Percentiles rank a stretch among this genome's conserved stretches.
These are phyloP conservation scores for Pteruthius melanotis DNA, from an alignment of 2,113 vertebrate genomes.

Conservation along the genomic window DNA sequence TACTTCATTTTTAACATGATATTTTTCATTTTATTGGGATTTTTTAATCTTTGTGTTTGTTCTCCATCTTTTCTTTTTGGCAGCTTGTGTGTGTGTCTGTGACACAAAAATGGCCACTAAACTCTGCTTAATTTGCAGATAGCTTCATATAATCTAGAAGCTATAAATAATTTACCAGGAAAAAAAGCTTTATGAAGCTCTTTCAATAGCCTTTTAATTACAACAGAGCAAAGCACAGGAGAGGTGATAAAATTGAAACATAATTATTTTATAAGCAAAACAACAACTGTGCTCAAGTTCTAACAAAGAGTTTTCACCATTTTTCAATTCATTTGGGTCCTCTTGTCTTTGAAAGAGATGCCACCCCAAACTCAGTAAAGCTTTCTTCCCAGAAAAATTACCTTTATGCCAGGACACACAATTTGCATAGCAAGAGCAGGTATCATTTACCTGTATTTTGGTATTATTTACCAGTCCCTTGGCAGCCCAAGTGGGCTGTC, in stretches of 20 bases:
- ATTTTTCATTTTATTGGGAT: neutral
- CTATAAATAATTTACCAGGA: neutral
- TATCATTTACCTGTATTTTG: too few species aligned
- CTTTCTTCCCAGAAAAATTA: neutral
- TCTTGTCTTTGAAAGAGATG: neutral
- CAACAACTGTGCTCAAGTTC: neutral
- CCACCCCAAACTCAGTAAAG: neutral
- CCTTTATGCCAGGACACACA: neutral
- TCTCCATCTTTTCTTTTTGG: neutral
- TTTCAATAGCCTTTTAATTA: constrained; percentile 22
- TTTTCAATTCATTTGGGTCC: neutral
- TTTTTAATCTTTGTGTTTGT: neutral
- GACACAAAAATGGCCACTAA: neutral
- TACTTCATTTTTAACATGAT: neutral
- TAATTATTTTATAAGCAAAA: constrained; percentile 11
- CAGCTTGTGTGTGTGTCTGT: neutral
- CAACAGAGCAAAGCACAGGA: neutral
- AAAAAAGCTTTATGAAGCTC: neutral
- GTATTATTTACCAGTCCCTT: neutral
- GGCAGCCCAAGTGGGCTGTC: neutral
- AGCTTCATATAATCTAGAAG: neutral
- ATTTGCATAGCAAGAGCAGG: neutral
- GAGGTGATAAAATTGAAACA: neutral
- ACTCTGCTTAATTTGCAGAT: neutral
- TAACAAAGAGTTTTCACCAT: neutral